Evolutionary conservation across 30 jellyfish, hydroid and myxozoan species (phyloP).

Genomic region (Chrysaora quinquecirrha): DNA sequence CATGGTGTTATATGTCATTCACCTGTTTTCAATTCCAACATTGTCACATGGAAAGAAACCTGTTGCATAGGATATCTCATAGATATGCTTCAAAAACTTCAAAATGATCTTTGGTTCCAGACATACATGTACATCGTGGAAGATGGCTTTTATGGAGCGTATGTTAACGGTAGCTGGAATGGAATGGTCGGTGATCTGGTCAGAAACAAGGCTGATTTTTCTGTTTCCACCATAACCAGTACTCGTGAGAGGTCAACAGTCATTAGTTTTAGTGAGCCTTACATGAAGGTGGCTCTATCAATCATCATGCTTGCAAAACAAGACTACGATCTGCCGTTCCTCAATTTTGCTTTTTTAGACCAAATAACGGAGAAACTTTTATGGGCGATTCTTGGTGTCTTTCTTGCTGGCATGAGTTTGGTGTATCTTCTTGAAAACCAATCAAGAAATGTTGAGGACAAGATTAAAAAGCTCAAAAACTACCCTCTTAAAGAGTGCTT

Average conservation of each 20-base stretch:
- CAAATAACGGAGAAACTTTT: slow-evolving; percentile 17
- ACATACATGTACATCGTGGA: slow-evolving; percentile 55
- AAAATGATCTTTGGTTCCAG: slow-evolving; percentile 20
- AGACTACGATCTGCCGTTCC: slow-evolving; percentile 20
- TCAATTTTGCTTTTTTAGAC: slow-evolving; percentile 45
- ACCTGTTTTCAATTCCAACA: background rate
- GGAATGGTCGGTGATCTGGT: slow-evolving; percentile 72
- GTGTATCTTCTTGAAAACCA: slow-evolving; percentile 24
- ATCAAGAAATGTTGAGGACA: background rate
- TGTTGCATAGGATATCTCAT: slow-evolving; percentile 68
- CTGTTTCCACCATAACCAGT: slow-evolving; percentile 52
- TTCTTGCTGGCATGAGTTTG: slow-evolving; percentile 14
- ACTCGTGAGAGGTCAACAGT: slow-evolving; percentile 45
- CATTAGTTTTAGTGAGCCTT: slow-evolving; percentile 50
- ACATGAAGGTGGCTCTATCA: slow-evolving; percentile 32
- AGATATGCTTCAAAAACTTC: slow-evolving; percentile 55
- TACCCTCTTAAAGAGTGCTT: slow-evolving; percentile 52
- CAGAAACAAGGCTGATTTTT: slow-evolving; percentile 56
- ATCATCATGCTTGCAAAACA: slow-evolving; percentile 3
- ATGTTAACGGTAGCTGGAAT: slow-evolving; percentile 53
- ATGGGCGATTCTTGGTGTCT: slow-evolving; percentile 1
- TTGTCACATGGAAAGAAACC: slow-evolving; percentile 1
- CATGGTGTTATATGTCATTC: slow-evolving; percentile 10
- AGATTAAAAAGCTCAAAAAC: background rate
- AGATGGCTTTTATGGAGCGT: slow-evolving; percentile 62